Evolutionary conservation across 2,797 vertebrate genomes (phyloP).

Genomic region (Arnoldichthys spilopterus): DNA sequence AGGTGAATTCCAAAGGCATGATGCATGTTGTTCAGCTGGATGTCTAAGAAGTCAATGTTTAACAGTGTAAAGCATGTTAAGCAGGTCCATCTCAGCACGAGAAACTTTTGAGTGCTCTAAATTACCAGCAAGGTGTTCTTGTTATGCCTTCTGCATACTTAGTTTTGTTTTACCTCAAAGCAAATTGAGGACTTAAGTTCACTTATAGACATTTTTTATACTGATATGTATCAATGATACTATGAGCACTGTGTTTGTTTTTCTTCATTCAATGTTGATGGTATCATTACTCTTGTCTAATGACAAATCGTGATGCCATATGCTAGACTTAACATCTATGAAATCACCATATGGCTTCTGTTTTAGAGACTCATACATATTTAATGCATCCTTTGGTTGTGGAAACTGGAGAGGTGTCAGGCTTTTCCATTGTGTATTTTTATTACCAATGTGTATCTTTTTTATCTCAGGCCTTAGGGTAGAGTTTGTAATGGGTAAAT

Average conservation of each 20-base stretch:
- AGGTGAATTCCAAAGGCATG: slow-evolving; percentile 17
- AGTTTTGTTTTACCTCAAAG: neutral
- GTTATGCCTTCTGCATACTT: neutral
- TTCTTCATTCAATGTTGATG: neutral
- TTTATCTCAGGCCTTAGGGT: neutral
- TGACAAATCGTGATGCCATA: slow-evolving; percentile 26
- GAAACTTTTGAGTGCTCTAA: neutral
- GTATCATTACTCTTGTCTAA: neutral
- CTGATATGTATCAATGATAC: too few species aligned
- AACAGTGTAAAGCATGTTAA: slow-evolving; percentile 26
- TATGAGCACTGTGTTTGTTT: too few species aligned
- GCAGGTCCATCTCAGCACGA: neutral
- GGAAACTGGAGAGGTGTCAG: slow-evolving; percentile 19
- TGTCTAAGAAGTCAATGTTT: slow-evolving; percentile 12
- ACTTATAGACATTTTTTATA: too few species aligned
- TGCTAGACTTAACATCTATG: slow-evolving; percentile 20
- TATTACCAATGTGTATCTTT: neutral
- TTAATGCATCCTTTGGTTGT: slow-evolving; percentile 4
- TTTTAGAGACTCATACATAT: slow-evolving; percentile 15
- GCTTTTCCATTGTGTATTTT: neutral
- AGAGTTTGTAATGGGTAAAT: neutral
- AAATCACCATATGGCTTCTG: slow-evolving; percentile 33
- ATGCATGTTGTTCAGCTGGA: neutral
- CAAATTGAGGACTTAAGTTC: neutral
- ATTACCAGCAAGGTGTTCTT: neutral